Conservation (phyloP, 2,888 invertebrate genomes). For the Brachypalpus laphriformis region DNA sequence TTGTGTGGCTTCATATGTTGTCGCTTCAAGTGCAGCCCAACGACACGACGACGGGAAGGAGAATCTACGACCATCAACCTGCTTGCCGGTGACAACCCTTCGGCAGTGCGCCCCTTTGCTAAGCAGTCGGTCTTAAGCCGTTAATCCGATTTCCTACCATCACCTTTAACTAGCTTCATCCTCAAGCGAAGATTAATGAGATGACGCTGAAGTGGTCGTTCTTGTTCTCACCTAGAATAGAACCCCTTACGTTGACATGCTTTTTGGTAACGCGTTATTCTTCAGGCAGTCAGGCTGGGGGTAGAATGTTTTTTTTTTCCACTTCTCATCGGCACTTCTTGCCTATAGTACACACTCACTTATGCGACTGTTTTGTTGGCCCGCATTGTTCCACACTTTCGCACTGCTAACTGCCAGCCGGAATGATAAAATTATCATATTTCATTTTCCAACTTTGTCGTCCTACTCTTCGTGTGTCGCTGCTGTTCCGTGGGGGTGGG, state of each 20-base stretch:
- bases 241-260: slow-evolving; percentile 12
- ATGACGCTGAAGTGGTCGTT: slow-evolving; percentile 67
- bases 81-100: slow-evolving; percentile 17
- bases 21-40: slow-evolving; percentile 49
- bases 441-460: slow-evolving; percentile 74
- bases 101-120: neutral
- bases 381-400: slow-evolving; percentile 71
- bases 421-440: slow-evolving; percentile 75
- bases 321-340: too few species aligned
- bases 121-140: slow-evolving; percentile 61
- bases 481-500: neutral
- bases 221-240: slow-evolving; percentile 50
- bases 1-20: slow-evolving; percentile 56
- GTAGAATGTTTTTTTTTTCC: neutral
- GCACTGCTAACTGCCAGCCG: slow-evolving; percentile 68
- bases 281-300: neutral
- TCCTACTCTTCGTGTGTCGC: slow-evolving; percentile 22
- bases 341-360: slow-evolving; percentile 8
- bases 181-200: slow-evolving; percentile 71
- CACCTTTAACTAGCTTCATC: slow-evolving; percentile 66
- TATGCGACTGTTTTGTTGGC: slow-evolving; percentile 65
- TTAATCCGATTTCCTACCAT: slow-evolving; percentile 72
- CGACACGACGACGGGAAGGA: too few species aligned
- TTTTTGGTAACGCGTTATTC: neutral
- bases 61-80: slow-evolving; percentile 4